Percentiles rank a stretch among this genome's conserved stretches.
Conservation (phyloP, 2,888 invertebrate genomes). For the Amitus sp. region DNA sequence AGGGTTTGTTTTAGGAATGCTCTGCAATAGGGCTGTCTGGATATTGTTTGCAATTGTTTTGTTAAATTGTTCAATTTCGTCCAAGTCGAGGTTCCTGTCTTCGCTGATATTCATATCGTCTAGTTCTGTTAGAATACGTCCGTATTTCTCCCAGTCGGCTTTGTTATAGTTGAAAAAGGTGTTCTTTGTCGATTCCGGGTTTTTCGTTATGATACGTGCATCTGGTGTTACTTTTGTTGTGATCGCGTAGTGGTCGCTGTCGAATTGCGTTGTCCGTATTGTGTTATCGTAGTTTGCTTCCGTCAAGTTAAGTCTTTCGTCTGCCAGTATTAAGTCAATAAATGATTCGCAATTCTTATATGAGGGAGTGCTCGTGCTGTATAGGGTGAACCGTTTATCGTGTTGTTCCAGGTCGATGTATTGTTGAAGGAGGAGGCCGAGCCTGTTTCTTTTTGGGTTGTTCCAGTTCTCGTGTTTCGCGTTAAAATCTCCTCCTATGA, state of each 20-base stretch:
- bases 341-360: neutral
- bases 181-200: neutral
- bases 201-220: neutral
- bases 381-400: neutral
- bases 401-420: too few relatives aligned
- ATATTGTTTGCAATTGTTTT: neutral
- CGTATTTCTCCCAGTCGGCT: neutral
- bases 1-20: neutral
- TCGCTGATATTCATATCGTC: neutral
- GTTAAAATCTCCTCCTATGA: slow-evolving; percentile 15
- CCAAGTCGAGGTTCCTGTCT: neutral
- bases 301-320: neutral
- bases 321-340: neutral
- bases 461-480: slow-evolving; percentile 12
- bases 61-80: neutral
- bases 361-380: neutral
- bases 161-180: neutral
- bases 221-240: neutral
- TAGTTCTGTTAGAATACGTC: neutral
- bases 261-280: neutral
- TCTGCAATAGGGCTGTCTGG: neutral
- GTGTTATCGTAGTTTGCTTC: neutral
- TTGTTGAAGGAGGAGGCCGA: too few relatives aligned
- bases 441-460: slow-evolving; percentile 10
- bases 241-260: neutral